Evolutionary conservation across 2,797 vertebrate species (phyloP).

Genomic region (Acanthis flammea): DNA sequence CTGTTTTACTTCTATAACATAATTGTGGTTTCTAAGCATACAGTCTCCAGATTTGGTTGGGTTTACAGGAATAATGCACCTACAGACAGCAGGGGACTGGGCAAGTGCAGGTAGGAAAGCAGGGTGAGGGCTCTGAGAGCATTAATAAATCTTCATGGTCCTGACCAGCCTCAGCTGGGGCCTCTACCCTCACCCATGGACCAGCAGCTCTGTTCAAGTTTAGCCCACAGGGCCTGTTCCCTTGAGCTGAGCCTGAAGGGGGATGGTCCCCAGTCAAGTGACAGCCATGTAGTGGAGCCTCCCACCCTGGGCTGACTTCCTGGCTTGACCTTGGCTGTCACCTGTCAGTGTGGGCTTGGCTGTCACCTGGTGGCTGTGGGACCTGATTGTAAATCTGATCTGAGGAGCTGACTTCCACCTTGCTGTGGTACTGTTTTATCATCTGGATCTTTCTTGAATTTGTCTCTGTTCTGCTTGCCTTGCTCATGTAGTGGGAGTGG

Average conservation of each 20-base stretch:
- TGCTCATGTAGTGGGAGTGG: background rate
- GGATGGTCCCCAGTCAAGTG: background rate
- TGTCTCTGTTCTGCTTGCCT: background rate
- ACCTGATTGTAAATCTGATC: background rate
- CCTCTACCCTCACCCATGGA: background rate
- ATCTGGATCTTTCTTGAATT: background rate
- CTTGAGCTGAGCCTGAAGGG: background rate
- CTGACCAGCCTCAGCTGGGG: background rate
- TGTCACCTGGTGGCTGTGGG: fast-evolving
- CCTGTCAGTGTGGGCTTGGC: background rate
- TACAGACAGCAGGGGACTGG: background rate
- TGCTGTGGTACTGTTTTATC: background rate
- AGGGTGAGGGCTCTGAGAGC: background rate
- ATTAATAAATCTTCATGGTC: background rate
- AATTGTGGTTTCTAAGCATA: background rate
- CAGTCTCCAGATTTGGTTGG: background rate
- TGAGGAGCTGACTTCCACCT: background rate
- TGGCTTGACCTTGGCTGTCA: background rate
- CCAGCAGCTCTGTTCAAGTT: background rate
- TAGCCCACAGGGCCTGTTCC: fast-evolving
- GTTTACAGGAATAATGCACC: background rate
- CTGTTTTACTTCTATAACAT: background rate
- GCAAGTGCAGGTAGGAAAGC: background rate
- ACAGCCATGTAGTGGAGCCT: background rate
- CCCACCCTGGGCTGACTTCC: background rate